Percentiles rank a stretch among this genome's conserved stretches.
phyloP scores from a whole-genome alignment of 2,888 invertebrate genomes.

The Colostygia pectinataria region DNA sequence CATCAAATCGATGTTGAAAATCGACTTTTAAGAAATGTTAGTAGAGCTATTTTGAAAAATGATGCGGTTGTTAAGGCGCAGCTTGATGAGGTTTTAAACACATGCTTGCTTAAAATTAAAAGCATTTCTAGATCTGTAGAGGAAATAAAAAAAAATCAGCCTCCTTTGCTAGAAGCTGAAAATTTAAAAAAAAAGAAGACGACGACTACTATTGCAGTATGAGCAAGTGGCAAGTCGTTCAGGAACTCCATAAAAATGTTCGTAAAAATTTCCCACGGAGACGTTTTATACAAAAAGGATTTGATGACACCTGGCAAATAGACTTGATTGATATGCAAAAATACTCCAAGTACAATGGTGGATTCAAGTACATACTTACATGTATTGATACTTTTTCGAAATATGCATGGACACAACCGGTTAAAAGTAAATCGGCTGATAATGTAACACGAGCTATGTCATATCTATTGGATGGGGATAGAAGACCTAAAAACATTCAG shows the following conservation, averaged over 20 bases:
- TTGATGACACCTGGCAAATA: constrained; percentile 59
- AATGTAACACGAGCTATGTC: not conserved
- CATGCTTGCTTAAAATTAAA: too few species aligned
- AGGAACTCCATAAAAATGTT: constrained; percentile 43
- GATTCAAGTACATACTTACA: constrained; percentile 4
- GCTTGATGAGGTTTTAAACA: too few species aligned
- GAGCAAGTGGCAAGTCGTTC: not conserved
- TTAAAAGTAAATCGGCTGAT: not conserved
- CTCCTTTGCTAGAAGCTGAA: too few species aligned
- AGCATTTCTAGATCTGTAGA: too few species aligned
- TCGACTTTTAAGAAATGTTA: too few species aligned
- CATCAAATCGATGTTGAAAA: too few species aligned
- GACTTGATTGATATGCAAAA: constrained; percentile 46
- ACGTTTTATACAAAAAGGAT: constrained; percentile 45
- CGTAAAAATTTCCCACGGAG: constrained; percentile 51
- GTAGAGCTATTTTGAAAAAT: too few species aligned
- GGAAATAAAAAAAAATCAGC: too few species aligned
- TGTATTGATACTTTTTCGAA: constrained; percentile 1
- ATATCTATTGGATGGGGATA: too few species aligned
- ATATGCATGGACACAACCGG: not conserved
- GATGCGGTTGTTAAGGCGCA: too few species aligned
- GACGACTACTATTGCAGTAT: too few species aligned
- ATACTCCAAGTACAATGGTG: constrained; percentile 7
- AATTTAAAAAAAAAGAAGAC: too few species aligned
- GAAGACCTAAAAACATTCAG: not conserved